Evolutionary conservation across 2,113 vertebrate genomes (phyloP).

Genomic region (Bujurquina vittata): DNA sequence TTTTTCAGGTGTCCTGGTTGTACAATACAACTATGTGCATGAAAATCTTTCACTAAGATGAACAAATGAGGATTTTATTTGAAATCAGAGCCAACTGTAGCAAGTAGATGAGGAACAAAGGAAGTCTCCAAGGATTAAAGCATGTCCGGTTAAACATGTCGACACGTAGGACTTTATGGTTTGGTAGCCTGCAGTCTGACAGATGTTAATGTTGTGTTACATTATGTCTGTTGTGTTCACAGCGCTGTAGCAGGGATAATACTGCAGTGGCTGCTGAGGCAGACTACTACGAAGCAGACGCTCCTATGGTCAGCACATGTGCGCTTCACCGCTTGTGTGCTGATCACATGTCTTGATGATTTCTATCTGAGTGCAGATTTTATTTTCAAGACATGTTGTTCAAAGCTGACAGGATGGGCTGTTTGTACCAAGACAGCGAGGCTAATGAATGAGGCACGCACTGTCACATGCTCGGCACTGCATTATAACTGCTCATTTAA

Average conservation of each 20-base stretch:
- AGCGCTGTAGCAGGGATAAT: not conserved
- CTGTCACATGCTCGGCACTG: slow-evolving; percentile 36
- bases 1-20: not conserved
- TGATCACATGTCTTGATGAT: not conserved
- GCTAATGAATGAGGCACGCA: slow-evolving; percentile 24
- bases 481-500: slow-evolving; percentile 19
- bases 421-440: slow-evolving; percentile 21
- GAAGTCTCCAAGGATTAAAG: not conserved
- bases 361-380: not conserved
- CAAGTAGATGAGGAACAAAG: not conserved
- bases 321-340: not conserved
- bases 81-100: not conserved
- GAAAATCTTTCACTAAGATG: not conserved
- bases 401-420: not conserved
- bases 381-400: not conserved
- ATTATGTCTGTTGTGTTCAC: slow-evolving; percentile 35
- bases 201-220: slow-evolving; percentile 39
- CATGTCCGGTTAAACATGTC: not conserved
- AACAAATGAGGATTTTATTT: not conserved
- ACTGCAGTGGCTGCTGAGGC: slow-evolving; percentile 19
- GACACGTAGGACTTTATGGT: not conserved
- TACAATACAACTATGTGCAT: not conserved
- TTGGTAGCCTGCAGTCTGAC: slow-evolving; percentile 6
- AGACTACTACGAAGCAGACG: slow-evolving; percentile 11
- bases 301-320: slow-evolving; percentile 19